Evolutionary conservation across 2,797 vertebrate species (phyloP).

Genomic region (Oryzias dopingdopingensis): DNA sequence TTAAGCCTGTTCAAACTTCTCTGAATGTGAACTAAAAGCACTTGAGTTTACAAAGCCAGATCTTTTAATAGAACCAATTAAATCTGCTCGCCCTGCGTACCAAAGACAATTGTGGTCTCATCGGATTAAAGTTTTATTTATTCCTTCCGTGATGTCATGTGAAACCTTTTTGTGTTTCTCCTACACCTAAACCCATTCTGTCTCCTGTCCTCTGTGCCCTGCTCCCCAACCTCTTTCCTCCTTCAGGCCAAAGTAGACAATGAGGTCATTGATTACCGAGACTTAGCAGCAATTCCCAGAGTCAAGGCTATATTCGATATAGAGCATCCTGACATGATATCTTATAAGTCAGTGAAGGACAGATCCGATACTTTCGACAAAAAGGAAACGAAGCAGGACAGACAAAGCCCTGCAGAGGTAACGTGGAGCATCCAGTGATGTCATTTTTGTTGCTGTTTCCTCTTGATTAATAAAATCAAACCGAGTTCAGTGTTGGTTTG

Average conservation of each 20-base stretch:
- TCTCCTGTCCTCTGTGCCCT: conserved; percentile 27
- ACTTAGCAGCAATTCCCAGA: conserved; percentile 95
- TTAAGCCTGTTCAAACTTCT: conserved; percentile 36
- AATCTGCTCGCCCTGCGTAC: conserved; percentile 14
- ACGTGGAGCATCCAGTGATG: conserved; percentile 25
- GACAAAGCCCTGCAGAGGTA: conserved; percentile 77
- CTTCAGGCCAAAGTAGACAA: conserved; percentile 94
- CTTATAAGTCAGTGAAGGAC: conserved; percentile 85
- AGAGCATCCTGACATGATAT: conserved; percentile 93
- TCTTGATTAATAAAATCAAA: conserved; percentile 37
- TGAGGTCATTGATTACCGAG: conserved; percentile 94
- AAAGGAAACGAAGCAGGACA: conserved; percentile 81
- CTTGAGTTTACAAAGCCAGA: background rate
- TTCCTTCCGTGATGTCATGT: conserved; percentile 34
- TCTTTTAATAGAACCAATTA: background rate
- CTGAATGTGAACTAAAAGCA: conserved; percentile 1
- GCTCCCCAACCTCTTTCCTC: conserved; percentile 21
- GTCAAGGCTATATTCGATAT: conserved; percentile 97
- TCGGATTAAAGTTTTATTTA: conserved; percentile 56
- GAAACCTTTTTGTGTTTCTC: conserved; percentile 42
- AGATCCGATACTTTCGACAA: conserved; percentile 73
- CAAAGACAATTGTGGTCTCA: conserved; percentile 25
- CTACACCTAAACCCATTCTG: conserved; percentile 25
- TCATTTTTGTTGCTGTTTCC: conserved; percentile 26
- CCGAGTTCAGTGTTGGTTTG: background rate